These are phyloP conservation scores for Siniperca obscura DNA, from an alignment of 2,797 vertebrate genomes.

Conservation along the genomic window DNA sequence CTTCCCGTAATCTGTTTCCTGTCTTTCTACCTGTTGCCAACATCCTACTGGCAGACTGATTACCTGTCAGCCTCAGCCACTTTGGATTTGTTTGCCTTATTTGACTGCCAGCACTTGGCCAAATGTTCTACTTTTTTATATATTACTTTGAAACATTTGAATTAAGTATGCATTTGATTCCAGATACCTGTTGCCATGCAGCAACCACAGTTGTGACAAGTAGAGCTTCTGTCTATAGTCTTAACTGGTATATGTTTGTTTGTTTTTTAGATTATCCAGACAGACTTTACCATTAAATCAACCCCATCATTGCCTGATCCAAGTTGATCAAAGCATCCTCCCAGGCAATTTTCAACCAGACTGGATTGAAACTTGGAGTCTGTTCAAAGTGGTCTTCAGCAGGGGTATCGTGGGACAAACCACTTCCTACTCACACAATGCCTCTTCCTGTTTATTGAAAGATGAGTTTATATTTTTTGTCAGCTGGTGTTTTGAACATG, in stretches of 20 bases:
- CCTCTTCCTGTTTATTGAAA: background rate
- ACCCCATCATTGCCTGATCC: background rate
- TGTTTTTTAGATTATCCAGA: background rate
- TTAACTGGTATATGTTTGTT: background rate
- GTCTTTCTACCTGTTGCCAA: constrained; percentile 12
- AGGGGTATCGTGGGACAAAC: background rate
- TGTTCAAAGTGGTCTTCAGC: constrained; percentile 12
- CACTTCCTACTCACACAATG: constrained; percentile 1
- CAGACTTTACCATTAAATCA: background rate
- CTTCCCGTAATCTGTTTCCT: background rate
- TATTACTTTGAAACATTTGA: background rate
- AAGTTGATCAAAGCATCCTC: constrained; percentile 6
- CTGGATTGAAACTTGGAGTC: constrained; percentile 15
- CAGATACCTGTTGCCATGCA: background rate
- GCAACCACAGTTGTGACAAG: background rate
- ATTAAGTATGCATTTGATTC: background rate
- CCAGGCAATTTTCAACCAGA: background rate
- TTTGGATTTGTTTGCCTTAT: background rate
- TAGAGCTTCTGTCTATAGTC: background rate
- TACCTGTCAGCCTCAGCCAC: background rate
- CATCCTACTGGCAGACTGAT: constrained; percentile 12
- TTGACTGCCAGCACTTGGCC: background rate
- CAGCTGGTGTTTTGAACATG: constrained; percentile 32
- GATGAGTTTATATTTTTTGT: background rate
- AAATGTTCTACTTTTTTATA: background rate